A percentile compares a stretch with the other conserved stretches of the same genome.
These are phyloP conservation scores for Drosophila subobscura DNA, from an alignment of 1,140 invertebrate species.

Conservation along the genomic window DNA sequence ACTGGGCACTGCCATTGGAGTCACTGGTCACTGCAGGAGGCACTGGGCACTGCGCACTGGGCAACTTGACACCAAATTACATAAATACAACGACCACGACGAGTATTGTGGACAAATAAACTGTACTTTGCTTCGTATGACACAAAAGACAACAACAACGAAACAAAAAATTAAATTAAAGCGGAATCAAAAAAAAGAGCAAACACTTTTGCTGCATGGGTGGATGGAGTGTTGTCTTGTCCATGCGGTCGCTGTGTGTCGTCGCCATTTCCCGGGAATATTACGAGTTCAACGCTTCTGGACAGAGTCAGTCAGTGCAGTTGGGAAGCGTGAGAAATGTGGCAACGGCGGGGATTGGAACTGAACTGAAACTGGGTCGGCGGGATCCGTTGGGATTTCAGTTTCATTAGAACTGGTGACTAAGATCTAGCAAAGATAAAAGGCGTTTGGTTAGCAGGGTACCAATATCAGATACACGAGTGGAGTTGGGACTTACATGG, in stretches of 20 bases:
- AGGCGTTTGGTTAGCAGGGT: no score
- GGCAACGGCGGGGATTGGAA: not conserved
- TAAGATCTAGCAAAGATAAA: slow-evolving; percentile 25
- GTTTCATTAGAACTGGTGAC: slow-evolving; percentile 22
- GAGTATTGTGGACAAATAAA: slow-evolving; percentile 12
- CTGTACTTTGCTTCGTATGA: slow-evolving; percentile 23
- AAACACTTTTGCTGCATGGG: slow-evolving; percentile 15
- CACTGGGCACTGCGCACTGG: slow-evolving; percentile 3
- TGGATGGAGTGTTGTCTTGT: slow-evolving; percentile 5
- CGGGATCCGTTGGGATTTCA: slow-evolving; percentile 8
- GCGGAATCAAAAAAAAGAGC: not conserved
- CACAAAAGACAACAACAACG: not conserved
- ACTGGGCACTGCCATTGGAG: no score
- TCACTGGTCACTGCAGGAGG: no score
- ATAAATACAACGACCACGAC: slow-evolving; percentile 34
- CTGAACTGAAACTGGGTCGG: slow-evolving; percentile 16
- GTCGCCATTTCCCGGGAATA: slow-evolving; percentile 20
- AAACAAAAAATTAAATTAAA: slow-evolving; percentile 11
- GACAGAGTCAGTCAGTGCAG: slow-evolving; percentile 28
- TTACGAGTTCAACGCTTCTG: slow-evolving; percentile 14
- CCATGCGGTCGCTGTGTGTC: slow-evolving; percentile 29
- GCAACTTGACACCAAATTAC: slow-evolving; percentile 27
- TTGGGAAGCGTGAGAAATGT: slow-evolving; percentile 39
- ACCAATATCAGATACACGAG: no score
- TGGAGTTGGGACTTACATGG: no score